Percentiles rank a stretch among this genome's conserved stretches.
These are phyloP conservation scores for Lottia scabra DNA, from an alignment of 2,888 invertebrate genomes.

Conservation along the genomic window DNA sequence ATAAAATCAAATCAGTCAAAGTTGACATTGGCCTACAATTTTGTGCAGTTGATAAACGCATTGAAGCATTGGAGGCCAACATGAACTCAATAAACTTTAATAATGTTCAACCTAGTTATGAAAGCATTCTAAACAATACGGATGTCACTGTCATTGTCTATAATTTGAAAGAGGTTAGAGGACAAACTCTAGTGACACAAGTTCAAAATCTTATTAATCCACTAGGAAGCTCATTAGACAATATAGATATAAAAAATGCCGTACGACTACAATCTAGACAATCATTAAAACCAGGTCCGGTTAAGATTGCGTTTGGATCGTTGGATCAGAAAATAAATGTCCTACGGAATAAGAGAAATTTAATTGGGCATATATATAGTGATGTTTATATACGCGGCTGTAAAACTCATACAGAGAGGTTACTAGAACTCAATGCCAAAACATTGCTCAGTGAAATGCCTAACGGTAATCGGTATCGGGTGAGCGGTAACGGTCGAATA, in stretches of 20 bases:
- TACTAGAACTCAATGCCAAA: background rate
- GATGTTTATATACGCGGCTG: background rate
- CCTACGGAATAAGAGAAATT: background rate
- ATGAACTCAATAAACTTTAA: background rate
- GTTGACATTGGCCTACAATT: background rate
- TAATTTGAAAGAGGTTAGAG: background rate
- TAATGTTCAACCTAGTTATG: background rate
- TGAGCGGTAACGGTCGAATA: background rate
- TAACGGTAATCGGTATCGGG: background rate
- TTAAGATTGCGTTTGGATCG: background rate
- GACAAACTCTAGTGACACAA: background rate
- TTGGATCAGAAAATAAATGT: background rate
- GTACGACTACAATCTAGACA: background rate
- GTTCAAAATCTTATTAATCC: background rate
- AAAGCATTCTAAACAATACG: background rate
- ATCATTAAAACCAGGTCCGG: background rate
- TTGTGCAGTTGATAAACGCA: background rate
- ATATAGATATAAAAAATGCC: background rate
- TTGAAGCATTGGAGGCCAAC: background rate
- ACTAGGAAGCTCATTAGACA: background rate
- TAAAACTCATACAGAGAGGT: background rate
- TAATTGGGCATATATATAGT: background rate
- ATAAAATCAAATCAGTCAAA: background rate
- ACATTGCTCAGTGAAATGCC: background rate
- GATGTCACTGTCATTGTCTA: background rate